A percentile compares a stretch with the other conserved stretches of the same genome.
Evolutionary conservation across 1,140 invertebrate species (phyloP).

Genomic region (Argopecten irradians): DNA sequence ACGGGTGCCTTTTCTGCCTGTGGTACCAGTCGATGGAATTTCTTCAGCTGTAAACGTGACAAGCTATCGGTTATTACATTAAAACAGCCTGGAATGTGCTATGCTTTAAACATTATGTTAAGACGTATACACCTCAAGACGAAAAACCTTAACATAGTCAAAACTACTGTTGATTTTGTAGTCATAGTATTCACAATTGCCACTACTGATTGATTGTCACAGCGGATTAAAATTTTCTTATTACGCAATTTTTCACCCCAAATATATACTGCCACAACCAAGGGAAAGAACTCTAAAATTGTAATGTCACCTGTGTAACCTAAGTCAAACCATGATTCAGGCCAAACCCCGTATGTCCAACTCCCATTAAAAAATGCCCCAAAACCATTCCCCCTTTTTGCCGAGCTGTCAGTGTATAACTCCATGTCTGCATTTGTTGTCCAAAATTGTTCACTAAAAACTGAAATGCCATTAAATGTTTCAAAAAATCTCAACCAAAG

Average conservation of each 20-base stretch:
- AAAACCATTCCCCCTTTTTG: not conserved
- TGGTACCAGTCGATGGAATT: slow-evolving; percentile 26
- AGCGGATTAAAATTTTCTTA: not conserved
- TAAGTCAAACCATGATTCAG: not conserved
- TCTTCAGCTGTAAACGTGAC: slow-evolving; percentile 34
- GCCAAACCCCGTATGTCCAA: not conserved
- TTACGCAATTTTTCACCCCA: not conserved
- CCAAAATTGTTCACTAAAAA: slow-evolving; percentile 25
- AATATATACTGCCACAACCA: not conserved
- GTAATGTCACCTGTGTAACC: too few relatives aligned
- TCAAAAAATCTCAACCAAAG: slow-evolving; percentile 28
- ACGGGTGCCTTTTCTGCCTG: too few relatives aligned
- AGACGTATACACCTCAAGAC: not conserved
- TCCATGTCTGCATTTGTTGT: not conserved
- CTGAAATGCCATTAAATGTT: not conserved
- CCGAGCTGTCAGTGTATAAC: slow-evolving; percentile 33
- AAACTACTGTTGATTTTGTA: not conserved
- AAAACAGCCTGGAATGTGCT: slow-evolving; percentile 19
- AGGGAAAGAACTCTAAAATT: not conserved
- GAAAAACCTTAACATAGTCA: slow-evolving; percentile 26
- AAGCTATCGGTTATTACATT: slow-evolving; percentile 39
- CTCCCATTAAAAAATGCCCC: not conserved
- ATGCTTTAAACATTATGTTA: slow-evolving; percentile 40
- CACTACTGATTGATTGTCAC: not conserved
- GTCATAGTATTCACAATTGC: not conserved